phyloP scores from a whole-genome alignment of 2,888 invertebrate genomes.

The Xestobium rufovillosum region DNA sequence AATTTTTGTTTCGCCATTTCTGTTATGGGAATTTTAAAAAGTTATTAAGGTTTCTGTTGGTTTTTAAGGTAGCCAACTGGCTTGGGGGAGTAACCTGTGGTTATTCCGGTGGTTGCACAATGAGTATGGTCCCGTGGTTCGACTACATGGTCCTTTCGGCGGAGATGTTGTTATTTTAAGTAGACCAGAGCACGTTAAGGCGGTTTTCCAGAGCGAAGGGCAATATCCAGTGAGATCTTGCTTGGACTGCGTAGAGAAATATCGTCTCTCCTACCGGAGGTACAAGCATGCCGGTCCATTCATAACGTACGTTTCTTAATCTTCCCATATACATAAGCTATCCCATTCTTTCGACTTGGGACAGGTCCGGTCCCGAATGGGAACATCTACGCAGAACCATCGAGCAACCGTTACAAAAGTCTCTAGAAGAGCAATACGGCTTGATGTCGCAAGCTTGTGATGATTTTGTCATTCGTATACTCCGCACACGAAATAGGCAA shows the following conservation, averaged over 20 bases:
- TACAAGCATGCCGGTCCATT: constrained; percentile 51
- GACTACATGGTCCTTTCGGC: constrained; percentile 57
- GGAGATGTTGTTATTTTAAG: constrained; percentile 56
- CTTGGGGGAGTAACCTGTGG: constrained; percentile 43
- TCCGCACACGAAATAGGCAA: constrained; percentile 52
- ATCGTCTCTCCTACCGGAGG: constrained; percentile 51
- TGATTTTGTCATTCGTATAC: constrained; percentile 45
- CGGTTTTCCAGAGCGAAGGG: constrained; percentile 55
- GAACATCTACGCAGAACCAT: constrained; percentile 47
- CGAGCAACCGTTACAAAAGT: constrained; percentile 43
- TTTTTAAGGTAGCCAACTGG: constrained; percentile 39
- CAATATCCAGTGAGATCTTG: constrained; percentile 53
- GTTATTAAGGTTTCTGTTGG: background rate
- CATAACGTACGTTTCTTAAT: constrained; percentile 49
- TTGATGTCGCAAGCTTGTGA: constrained; percentile 40
- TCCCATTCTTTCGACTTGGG: constrained; percentile 1
- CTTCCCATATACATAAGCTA: constrained; percentile 3
- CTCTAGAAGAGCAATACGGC: constrained; percentile 42
- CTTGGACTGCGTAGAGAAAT: constrained; percentile 57
- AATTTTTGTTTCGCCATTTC: too few relatives aligned
- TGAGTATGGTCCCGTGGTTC: constrained; percentile 58
- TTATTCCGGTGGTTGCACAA: constrained; percentile 45
- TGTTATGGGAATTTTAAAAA: too few relatives aligned
- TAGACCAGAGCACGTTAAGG: constrained; percentile 57
- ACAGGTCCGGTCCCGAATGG: constrained; percentile 55